Conservation (phyloP, 2,113 vertebrate species). For the Phainopepla nitens region DNA sequence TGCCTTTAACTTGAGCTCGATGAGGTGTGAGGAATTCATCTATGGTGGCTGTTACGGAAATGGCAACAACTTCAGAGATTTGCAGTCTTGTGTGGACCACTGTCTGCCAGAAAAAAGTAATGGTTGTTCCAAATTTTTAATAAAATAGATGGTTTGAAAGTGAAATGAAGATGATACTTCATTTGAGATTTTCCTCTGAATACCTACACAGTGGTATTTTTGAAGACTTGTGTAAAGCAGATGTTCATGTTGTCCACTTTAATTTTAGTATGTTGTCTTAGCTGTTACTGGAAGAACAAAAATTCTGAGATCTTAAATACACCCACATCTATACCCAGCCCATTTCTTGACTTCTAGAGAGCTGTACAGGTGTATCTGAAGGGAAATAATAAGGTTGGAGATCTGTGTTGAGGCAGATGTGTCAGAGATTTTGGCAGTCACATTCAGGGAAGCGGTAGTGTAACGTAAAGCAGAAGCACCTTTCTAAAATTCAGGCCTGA, state of each 20-base stretch:
- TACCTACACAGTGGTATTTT: neutral
- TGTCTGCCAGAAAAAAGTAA: constrained; percentile 83
- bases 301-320: neutral
- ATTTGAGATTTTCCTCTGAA: neutral
- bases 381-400: neutral
- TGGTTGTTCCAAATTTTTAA: constrained; percentile 29
- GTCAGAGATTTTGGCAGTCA: neutral
- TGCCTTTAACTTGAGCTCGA: constrained; percentile 87
- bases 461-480: neutral
- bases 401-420: neutral
- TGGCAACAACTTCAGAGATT: constrained; percentile 78
- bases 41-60: constrained; percentile 80
- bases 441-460: neutral
- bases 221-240: neutral
- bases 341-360: neutral
- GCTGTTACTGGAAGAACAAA: neutral
- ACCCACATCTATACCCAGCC: fast-evolving
- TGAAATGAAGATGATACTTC: neutral
- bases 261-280: neutral
- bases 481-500: neutral
- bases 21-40: constrained; percentile 82
- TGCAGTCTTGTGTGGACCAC: constrained; percentile 75
- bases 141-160: constrained; percentile 51
- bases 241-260: neutral
- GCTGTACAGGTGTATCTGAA: neutral